Percentiles rank a stretch among this genome's conserved stretches.
Conservation (phyloP, 2,888 invertebrate species). For the Amblyjoppa proteus region DNA sequence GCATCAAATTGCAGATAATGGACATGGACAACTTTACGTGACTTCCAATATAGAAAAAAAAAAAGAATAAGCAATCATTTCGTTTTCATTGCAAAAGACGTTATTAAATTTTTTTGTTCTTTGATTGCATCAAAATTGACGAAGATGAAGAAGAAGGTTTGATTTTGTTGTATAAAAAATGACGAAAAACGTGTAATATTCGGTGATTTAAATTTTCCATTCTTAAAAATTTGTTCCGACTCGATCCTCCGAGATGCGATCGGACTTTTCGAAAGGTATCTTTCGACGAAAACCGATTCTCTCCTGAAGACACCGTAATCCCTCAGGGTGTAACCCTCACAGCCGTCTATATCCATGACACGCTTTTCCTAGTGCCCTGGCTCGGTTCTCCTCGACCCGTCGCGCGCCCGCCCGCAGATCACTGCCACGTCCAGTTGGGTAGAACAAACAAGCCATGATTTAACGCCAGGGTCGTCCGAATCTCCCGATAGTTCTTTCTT, state of each 20-base stretch:
- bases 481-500: slow-evolving; percentile 69
- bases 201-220: background rate
- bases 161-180: background rate
- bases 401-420: slow-evolving; percentile 21
- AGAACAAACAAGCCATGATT: slow-evolving; percentile 68
- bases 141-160: background rate
- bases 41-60: background rate
- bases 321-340: slow-evolving; percentile 22
- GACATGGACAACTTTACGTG: too few relatives aligned
- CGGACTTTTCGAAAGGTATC: background rate
- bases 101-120: background rate
- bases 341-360: slow-evolving; percentile 59
- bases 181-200: background rate
- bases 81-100: background rate
- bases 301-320: slow-evolving; percentile 44
- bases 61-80: background rate
- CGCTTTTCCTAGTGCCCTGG: slow-evolving; percentile 31
- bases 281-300: slow-evolving; percentile 22
- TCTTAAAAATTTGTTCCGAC: background rate
- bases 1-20: too few relatives aligned
- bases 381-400: slow-evolving; percentile 48
- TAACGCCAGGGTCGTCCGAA: slow-evolving; percentile 70
- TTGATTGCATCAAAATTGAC: too few relatives aligned
- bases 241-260: background rate
- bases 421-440: slow-evolving; percentile 60